Base-by-base conservation (phyloP, 1,140 invertebrate genomes). In the Scaptomyza pallida region DNA sequence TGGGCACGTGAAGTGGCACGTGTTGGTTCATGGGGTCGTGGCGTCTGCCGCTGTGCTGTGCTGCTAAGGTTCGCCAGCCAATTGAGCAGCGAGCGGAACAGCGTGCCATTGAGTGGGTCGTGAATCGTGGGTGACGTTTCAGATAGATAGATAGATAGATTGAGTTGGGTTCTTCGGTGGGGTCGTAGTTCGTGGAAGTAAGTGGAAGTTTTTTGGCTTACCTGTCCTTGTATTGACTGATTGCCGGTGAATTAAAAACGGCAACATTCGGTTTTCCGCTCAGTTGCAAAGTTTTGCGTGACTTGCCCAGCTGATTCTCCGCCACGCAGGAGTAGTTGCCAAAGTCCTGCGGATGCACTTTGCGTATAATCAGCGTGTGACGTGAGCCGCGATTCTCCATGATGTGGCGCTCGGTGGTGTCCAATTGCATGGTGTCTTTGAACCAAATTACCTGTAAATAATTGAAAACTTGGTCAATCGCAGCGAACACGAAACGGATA, bases 311-410 rank as follows among this genome's bases (percentile, higher is more conserved):
- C 79, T 93, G 92, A 91, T 95, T 95, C 81, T 95, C 93, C 8
- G 94, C 94, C 52, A 93, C 92, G 91, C 94, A 95, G 72, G 93
- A 94, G 85, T 95, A 95, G 91, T 95, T 95, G 70, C 94, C 94
- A 90, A 95, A 95, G 91, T 95, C 94, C 52, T 93, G 92, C 35
- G 92, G 91, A 77, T 94, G 93, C 52, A 95, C 94, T 92, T 94
- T 94, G 33, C 93, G 92, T 72, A 95, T 94, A 85, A 94, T 94
- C 56, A 95, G 92, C 10, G 93, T 94, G 88, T 94, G 94, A 71
- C 94, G 90, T 73, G 93, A 93, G 21, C 94, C 94, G 64, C 93
- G 91, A 44, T 93, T 93, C 89, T 95, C 94, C 92, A 94, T 94
- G 77, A 94, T 93, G 74, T 94, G 92, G 41, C 93, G 91, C 83